Percentiles rank a stretch among this genome's conserved stretches.
phyloP scores from a whole-genome alignment of 2,888 invertebrate species.

The Pandemis cinnamomeana region DNA sequence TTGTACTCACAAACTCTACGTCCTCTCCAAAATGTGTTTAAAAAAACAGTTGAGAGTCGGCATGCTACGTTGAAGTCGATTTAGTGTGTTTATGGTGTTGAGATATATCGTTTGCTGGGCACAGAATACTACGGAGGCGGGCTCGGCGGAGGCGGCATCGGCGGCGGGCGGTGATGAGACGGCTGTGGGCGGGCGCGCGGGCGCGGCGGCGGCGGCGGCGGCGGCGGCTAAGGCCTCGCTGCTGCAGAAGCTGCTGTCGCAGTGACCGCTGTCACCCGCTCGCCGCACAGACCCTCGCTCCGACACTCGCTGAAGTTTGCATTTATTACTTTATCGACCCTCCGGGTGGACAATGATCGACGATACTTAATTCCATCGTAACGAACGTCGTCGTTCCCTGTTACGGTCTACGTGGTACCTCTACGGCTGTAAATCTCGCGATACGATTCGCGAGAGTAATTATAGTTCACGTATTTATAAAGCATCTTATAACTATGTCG shows the following conservation, averaged over 20 bases:
- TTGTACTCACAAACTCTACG: not conserved
- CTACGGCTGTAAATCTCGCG: conserved; percentile 77
- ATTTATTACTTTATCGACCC: conserved; percentile 70
- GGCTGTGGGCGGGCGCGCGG: conserved; percentile 52
- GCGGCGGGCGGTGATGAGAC: conserved; percentile 62
- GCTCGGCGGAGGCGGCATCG: conserved; percentile 72
- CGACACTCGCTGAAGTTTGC: conserved; percentile 60
- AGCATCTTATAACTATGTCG: conserved; percentile 63
- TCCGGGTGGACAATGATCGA: conserved; percentile 58
- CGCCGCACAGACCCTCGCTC: conserved; percentile 39
- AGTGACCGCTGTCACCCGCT: conserved; percentile 79
- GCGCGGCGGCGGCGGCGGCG: conserved; percentile 60
- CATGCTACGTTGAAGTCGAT: not conserved
- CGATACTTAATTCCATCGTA: conserved; percentile 62
- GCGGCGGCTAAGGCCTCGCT: conserved; percentile 88
- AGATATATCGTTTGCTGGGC: conserved; percentile 43
- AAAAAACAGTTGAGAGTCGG: not conserved
- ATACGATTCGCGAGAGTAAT: conserved; percentile 62
- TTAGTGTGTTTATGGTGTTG: not conserved
- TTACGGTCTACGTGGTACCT: conserved; percentile 78
- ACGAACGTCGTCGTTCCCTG: conserved; percentile 61
- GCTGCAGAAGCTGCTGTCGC: conserved; percentile 93
- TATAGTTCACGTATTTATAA: conserved; percentile 75
- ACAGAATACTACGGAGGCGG: conserved; percentile 83
- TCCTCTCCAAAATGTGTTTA: not conserved